Evolutionary conservation across 2,888 invertebrate species (phyloP), one percentile per base, ranked within the genome.

Genomic region (Acanthosepion lycidas): DNA sequence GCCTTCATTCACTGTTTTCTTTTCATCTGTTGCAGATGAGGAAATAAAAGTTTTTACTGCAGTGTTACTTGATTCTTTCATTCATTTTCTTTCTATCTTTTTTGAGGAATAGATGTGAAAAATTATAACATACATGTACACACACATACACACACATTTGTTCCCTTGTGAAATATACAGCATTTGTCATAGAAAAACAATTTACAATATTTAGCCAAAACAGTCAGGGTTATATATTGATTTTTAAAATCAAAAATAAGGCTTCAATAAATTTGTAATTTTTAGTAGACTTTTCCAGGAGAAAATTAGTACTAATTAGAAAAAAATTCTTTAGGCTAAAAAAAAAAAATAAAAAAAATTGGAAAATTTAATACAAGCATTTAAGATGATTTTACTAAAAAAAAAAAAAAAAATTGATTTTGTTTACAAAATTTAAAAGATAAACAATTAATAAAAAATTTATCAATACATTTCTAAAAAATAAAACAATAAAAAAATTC

Each of bases 11-110:
- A 94, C 59, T 20, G 64, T 48, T 59, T 53, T 33, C 59, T 64
- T 42, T 94, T 48, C 64, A 42, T 48, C 94, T 94, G 55, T 93
- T 53, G 53, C 53, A 53, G 93, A 93, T 93, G 93, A 93, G 53
- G n/a, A 53, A 93, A 93, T 49, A 93, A 93, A 93, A 93, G n/a
- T 51, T 93, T 49, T 53, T 49, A 53, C 28, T 42, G 53, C 18
- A n/a, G n/a, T 78, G 78, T 78, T 78, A 78, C 18, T n/a, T n/a
- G 78, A 33, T 78, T 78, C 78, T 59, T 59, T 59, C 59, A 20
- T 59, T 59, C 23, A 59, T 23, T 15, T 15, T n/a, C 12, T 78
- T 78, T n/a, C n/a, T n/a, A 42, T 42, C 42, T 78, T 33, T 78
- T 78, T 33, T 12, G 33, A 33, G 18, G 15, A 78, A 78, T n/a